These are phyloP conservation scores for Rhopilema esculentum DNA, from an alignment of 30 jellyfish, hydroid and myxozoan genomes.

Conservation along the genomic window DNA sequence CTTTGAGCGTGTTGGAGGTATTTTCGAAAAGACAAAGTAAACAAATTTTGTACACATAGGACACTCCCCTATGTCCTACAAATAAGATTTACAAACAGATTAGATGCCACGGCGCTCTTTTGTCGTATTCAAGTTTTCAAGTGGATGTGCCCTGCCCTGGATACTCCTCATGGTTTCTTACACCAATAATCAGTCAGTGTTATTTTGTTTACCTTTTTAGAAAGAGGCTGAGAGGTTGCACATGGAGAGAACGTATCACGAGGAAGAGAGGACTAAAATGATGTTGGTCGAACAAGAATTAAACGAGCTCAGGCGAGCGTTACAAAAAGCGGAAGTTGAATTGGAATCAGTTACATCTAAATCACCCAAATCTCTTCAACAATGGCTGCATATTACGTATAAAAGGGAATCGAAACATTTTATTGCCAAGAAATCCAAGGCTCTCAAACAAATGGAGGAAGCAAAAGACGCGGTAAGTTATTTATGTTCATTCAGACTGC, in stretches of 20 bases:
- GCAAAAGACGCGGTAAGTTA: constrained; percentile 94
- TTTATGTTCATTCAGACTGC: not conserved
- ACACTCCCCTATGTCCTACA: no score
- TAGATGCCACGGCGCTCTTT: no score
- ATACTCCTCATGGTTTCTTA: no score
- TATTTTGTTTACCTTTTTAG: constrained; percentile 21
- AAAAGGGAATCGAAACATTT: constrained; percentile 85
- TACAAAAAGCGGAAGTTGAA: constrained; percentile 88
- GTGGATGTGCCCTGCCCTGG: no score
- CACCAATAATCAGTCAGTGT: not conserved
- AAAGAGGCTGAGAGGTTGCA: constrained; percentile 91
- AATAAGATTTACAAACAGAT: no score
- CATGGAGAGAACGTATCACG: constrained; percentile 76
- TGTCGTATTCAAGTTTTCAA: no score
- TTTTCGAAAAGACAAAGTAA: no score
- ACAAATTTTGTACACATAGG: no score
- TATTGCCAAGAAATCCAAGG: constrained; percentile 63
- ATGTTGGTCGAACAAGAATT: constrained; percentile 87
- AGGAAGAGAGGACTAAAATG: constrained; percentile 88
- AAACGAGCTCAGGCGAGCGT: constrained; percentile 80
- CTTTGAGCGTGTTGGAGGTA: no score
- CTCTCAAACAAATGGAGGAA: constrained; percentile 90
- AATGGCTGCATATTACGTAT: constrained; percentile 86
- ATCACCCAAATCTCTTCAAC: constrained; percentile 85
- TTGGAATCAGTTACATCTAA: constrained; percentile 60